These are phyloP conservation scores for Caenorhabditis becei DNA, from an alignment of 2,888 invertebrate species.

Conservation along the genomic window DNA sequence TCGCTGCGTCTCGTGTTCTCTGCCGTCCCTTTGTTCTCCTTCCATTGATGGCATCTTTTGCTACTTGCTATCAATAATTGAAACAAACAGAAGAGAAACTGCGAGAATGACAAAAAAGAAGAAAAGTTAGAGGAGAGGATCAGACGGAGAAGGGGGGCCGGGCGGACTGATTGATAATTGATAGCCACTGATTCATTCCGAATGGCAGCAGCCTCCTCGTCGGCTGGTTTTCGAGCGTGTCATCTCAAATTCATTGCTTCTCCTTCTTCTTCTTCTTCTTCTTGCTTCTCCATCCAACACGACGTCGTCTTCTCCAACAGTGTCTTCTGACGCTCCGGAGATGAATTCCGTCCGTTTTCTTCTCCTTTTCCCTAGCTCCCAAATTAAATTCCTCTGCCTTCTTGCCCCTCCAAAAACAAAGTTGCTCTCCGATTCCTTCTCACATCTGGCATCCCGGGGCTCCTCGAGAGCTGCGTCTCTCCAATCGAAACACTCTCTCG, in stretches of 20 bases:
- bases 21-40: constrained; percentile 22
- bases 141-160: constrained; percentile 3
- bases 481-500: constrained; percentile 2
- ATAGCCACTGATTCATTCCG: constrained; percentile 19
- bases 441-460: neutral
- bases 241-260: constrained; percentile 9
- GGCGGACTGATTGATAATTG: constrained; percentile 46
- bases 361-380: neutral
- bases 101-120: neutral
- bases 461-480: constrained; percentile 13
- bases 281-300: neutral
- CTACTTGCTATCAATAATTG: constrained; percentile 54
- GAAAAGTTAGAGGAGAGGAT: neutral
- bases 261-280: neutral
- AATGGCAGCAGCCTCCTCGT: neutral
- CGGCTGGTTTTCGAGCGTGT: constrained; percentile 4
- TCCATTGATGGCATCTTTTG: constrained; percentile 19
- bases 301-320: neutral
- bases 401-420: constrained; percentile 3
- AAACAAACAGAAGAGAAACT: constrained; percentile 25
- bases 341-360: constrained; percentile 27
- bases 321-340: constrained; percentile 19
- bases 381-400: constrained; percentile 16
- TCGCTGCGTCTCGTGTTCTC: constrained; percentile 29
- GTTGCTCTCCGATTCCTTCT: constrained; percentile 8